A percentile compares a stretch with the other conserved stretches of the same genome.
Evolutionary conservation across 2,797 vertebrate genomes (phyloP).

Genomic region (Tenualosa thibaudeaui): DNA sequence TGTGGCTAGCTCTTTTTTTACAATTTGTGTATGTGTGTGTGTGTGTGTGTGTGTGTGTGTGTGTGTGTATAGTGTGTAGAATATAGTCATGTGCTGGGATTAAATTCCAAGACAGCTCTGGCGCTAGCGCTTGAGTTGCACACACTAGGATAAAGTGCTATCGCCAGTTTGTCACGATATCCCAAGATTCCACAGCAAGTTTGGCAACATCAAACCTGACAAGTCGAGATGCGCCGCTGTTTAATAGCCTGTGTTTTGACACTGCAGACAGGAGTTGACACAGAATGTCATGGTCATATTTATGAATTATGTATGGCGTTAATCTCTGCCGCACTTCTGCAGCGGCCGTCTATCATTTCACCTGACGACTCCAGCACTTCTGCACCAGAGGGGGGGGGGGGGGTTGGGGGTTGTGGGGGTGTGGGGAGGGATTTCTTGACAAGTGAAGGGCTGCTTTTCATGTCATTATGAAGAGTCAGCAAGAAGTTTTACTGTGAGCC

Average conservation of each 20-base stretch:
- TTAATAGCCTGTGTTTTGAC: slow-evolving; percentile 19
- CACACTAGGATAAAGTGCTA: background rate
- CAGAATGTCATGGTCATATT: slow-evolving; percentile 18
- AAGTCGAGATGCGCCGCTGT: background rate
- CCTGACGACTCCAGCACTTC: background rate
- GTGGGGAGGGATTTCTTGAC: background rate
- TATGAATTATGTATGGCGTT: slow-evolving; percentile 7
- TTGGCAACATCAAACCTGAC: slow-evolving; percentile 34
- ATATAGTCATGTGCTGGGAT: slow-evolving; percentile 2
- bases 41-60: background rate
- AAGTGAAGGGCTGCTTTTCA: background rate
- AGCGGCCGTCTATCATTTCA: background rate
- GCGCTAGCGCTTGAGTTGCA: background rate
- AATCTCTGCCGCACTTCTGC: background rate
- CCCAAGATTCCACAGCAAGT: background rate
- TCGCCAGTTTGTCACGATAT: background rate
- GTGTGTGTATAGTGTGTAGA: background rate
- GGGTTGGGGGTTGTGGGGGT: background rate
- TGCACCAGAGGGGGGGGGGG: background rate
- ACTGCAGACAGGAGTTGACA: background rate
- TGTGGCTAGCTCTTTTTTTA: background rate
- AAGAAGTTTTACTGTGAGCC: background rate
- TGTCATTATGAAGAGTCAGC: background rate
- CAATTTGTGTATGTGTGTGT: background rate
- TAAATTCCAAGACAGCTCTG: slow-evolving; percentile 5